Conservation (phyloP, 2,888 invertebrate species). For the Sturmia bella region DNA sequence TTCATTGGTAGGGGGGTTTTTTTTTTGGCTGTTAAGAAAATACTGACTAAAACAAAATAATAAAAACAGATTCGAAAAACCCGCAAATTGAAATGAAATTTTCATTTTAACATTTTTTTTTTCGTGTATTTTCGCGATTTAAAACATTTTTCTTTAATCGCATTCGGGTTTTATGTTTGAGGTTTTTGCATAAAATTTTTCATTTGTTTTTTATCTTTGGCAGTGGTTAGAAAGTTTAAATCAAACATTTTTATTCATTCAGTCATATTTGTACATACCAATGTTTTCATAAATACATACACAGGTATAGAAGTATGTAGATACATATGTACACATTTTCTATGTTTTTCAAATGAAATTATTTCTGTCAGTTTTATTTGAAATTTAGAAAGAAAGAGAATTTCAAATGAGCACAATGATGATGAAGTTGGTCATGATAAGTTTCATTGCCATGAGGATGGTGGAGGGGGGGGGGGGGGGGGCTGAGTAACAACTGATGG, state of each 20-base stretch:
- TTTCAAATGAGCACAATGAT: conserved; percentile 56
- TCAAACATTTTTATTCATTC: conserved; percentile 32
- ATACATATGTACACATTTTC: conserved; percentile 1
- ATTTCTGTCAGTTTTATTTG: conserved; percentile 52
- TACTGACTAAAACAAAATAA: conserved; percentile 28
- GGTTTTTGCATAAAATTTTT: conserved; percentile 17
- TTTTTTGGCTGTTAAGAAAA: conserved; percentile 25
- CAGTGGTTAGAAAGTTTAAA: conserved; percentile 56
- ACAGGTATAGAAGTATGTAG: too few relatives aligned
- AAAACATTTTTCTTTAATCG: conserved; percentile 40
- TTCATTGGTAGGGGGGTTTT: conserved; percentile 46
- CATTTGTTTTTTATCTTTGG: conserved; percentile 26
- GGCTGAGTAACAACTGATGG: conserved; percentile 45
- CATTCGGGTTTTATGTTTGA: conserved; percentile 22
- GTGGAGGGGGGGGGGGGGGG: not conserved
- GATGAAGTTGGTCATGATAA: conserved; percentile 45
- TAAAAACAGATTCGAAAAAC: conserved; percentile 22
- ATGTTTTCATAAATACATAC: too few relatives aligned
- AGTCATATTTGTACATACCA: conserved; percentile 5
- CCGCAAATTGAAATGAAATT: conserved; percentile 67
- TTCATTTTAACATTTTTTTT: conserved; percentile 49
- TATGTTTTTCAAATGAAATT: conserved; percentile 59
- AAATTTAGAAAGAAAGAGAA: conserved; percentile 67
- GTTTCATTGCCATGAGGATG: not conserved
- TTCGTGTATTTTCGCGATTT: conserved; percentile 54